A percentile compares a stretch with the other conserved stretches of the same genome.
phyloP scores from a whole-genome alignment of 1,140 invertebrate genomes.

The Tribolium madens region DNA sequence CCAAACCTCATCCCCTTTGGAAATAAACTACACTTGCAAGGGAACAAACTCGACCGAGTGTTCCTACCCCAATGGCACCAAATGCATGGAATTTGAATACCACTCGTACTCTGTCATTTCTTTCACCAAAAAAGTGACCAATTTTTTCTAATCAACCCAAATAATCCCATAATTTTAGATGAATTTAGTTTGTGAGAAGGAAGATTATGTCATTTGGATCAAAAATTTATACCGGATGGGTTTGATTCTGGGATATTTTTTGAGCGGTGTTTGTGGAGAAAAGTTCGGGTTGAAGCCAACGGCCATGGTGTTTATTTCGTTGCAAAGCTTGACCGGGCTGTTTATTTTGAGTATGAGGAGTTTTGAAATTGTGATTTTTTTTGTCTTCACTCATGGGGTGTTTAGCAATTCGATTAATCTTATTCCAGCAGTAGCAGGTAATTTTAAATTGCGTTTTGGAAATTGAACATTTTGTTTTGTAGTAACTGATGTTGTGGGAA shows the following conservation, averaged over 20 bases:
- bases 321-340: not conserved
- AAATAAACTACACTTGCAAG: not conserved
- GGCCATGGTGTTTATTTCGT: not conserved
- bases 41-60: not conserved
- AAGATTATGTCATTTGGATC: not conserved
- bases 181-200: not conserved
- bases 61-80: not conserved
- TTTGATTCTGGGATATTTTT: not conserved
- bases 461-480: not conserved
- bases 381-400: not conserved
- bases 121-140: not conserved
- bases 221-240: not conserved
- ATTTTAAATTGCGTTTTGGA: not conserved
- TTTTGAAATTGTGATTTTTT: not conserved
- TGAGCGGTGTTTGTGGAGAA: not conserved
- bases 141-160: not conserved
- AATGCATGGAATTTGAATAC: not conserved
- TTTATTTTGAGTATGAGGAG: not conserved
- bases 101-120: not conserved
- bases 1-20: not conserved
- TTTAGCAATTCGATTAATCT: not conserved
- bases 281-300: not conserved
- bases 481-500: slow-evolving; percentile 1
- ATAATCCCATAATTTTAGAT: not conserved
- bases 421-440: not conserved